Evolutionary conservation across 2,113 vertebrate genomes (phyloP), one percentile per base, ranked within the genome.

Genomic region (Apaloderma vittatum): DNA sequence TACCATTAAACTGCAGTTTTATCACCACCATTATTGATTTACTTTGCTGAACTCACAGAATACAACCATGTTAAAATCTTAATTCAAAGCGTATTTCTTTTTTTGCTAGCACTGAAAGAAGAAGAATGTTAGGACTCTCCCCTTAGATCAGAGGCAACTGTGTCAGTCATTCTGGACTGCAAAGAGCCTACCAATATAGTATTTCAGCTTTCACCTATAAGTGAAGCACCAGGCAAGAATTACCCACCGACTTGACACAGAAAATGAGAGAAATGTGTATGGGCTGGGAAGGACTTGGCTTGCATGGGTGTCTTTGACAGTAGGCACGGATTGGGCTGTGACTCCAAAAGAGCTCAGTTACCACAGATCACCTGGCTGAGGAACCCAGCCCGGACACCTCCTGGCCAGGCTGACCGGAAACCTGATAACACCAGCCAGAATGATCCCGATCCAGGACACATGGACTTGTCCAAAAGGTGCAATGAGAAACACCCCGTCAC

Each of bases 1-100:
- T 93, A 94, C 94, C 96, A 96, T 96, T 98, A 97, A 98, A 94
- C 76, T 92, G 95, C 94, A 95, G 45, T 93, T 98, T 98, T 98
- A 98, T 97, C 93, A 94, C 94, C 94, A 93, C 83, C 88, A 88
- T 96, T 94, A 98, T 96, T 97, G 92, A 91, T 94, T 92, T 96
- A 93, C 96, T 96, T 96, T 96, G 88, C 91, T 96, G 86, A 97
- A 95, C 79, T 97, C 95, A 72, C 89, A 95, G 75, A 97, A 97
- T 76, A 93, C 83, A 96, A 76, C 86, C 87, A 71, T 63, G 67
- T 97, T 98, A 98, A 97, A 97, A 92, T 92, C 95, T 97, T 96
- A 95, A 96, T 94, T 97, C 84, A 90, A 80, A 75, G 46, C 24
- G 59, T 54, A 45, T 77, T 91, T 91, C 63, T 88, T 83, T 74